phyloP scores from a whole-genome alignment of 2,113 vertebrate species.

The Charina bottae region DNA sequence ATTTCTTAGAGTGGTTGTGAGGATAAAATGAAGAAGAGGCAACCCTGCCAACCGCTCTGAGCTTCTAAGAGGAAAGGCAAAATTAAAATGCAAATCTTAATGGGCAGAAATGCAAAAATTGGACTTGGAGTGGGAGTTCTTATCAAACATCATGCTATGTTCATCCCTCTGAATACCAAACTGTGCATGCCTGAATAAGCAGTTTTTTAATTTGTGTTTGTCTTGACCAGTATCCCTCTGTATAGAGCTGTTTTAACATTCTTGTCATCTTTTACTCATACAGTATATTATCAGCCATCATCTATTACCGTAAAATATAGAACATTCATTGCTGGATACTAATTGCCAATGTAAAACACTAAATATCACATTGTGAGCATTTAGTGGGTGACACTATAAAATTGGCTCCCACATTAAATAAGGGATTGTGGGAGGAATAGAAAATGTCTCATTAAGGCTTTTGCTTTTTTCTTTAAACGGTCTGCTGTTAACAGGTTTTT shows the following conservation, averaged over 20 bases:
- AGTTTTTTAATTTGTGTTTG: neutral
- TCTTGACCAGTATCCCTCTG: neutral
- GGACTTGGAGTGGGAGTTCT: too few species aligned
- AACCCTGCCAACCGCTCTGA: neutral
- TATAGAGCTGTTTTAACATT: neutral
- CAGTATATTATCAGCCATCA: neutral
- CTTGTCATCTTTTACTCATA: neutral
- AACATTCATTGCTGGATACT: constrained; percentile 16
- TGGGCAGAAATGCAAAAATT: neutral
- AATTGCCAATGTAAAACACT: constrained; percentile 26
- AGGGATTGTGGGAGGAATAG: neutral
- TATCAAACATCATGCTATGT: too few species aligned
- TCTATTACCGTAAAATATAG: constrained; percentile 18
- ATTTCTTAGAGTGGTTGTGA: neutral
- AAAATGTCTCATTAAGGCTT: constrained; percentile 21
- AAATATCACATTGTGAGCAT: constrained; percentile 20
- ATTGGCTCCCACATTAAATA: constrained; percentile 33
- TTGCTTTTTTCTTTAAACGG: constrained; percentile 17
- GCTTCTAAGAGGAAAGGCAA: too few species aligned
- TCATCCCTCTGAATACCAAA: neutral
- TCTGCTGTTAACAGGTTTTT: neutral
- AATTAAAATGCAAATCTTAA: neutral
- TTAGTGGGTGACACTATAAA: constrained; percentile 1
- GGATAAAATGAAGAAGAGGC: neutral
- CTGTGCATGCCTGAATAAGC: neutral